Conservation (phyloP, 2,113 vertebrate genomes). For the Ciconia maguari region DNA sequence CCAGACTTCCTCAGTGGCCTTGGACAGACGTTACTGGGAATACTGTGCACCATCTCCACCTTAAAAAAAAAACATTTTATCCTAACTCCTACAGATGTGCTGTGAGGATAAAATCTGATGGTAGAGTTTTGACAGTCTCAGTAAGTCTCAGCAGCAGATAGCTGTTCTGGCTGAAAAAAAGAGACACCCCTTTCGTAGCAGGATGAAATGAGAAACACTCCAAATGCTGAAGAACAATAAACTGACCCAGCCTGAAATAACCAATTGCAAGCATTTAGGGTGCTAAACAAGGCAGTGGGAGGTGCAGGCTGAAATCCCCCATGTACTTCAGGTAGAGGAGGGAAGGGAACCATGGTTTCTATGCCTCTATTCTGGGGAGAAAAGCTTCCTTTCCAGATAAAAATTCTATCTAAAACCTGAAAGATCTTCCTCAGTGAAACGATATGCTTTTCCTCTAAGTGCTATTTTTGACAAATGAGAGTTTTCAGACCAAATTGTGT, state of each 20-base stretch:
- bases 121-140: neutral
- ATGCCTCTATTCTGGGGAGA: neutral
- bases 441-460: neutral
- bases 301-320: neutral
- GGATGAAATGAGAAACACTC: neutral
- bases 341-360: neutral
- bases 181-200: neutral
- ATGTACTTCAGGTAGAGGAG: neutral
- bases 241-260: neutral
- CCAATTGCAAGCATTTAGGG: neutral
- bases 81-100: neutral
- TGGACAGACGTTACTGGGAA: neutral
- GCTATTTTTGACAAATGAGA: neutral
- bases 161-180: neutral
- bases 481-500: neutral
- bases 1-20: neutral
- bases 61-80: neutral
- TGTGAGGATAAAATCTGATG: neutral
- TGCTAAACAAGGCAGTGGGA: neutral
- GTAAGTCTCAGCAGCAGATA: neutral
- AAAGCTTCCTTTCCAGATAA: neutral
- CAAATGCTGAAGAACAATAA: neutral
- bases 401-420: neutral
- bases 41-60: neutral
- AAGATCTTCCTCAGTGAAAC: neutral